Evolutionary conservation across 2,113 vertebrate genomes (phyloP).

Genomic region (Plecotus auritus): DNA sequence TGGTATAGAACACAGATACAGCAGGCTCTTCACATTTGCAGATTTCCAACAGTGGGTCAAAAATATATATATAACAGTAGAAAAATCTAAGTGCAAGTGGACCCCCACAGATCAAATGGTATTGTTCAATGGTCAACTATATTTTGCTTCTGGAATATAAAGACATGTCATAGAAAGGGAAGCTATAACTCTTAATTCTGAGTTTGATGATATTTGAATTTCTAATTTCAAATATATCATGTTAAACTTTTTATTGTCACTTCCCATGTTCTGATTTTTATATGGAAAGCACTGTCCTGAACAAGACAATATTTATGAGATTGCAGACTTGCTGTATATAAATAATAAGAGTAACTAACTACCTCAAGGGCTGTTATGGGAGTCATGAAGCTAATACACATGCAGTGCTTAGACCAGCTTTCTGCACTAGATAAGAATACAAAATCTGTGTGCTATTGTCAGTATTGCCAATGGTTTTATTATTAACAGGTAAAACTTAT

Average conservation of each 20-base stretch:
- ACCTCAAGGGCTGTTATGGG: background rate
- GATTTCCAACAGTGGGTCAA: background rate
- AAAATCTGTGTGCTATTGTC: background rate
- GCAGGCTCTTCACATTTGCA: background rate
- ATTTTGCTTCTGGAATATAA: background rate
- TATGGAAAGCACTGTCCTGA: background rate
- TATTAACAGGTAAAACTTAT: background rate
- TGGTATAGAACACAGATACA: background rate
- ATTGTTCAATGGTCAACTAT: background rate
- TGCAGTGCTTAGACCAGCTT: background rate
- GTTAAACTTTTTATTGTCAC: background rate
- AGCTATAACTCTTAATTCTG: background rate
- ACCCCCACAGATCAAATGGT: background rate
- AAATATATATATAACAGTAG: background rate
- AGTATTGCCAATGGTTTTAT: no score
- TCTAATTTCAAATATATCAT: background rate
- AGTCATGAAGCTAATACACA: background rate
- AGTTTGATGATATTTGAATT: background rate
- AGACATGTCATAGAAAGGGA: background rate
- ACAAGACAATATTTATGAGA: background rate
- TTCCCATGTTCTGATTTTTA: background rate
- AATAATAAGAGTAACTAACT: background rate
- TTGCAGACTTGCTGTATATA: background rate
- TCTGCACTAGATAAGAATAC: background rate
- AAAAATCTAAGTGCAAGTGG: background rate